Evolutionary conservation across 2,113 vertebrate species (phyloP).

Genomic region (Bagarius yarrelli): DNA sequence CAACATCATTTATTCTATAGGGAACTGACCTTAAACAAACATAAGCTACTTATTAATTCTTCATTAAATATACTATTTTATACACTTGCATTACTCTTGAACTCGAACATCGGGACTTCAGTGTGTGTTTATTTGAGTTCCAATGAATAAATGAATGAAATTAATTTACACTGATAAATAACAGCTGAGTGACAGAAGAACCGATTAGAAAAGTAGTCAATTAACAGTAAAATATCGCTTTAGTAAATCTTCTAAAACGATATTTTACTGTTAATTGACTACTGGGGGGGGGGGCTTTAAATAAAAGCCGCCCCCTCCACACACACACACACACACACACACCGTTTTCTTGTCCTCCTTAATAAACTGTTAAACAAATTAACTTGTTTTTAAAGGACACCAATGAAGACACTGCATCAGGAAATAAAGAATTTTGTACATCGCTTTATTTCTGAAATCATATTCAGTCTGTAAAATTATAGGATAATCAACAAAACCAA

Average conservation of each 20-base stretch:
- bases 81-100: background rate
- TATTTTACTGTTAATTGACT: no score
- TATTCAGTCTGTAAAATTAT: slow-evolving; percentile 41
- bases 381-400: no score
- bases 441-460: slow-evolving; percentile 55
- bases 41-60: background rate
- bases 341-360: background rate
- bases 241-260: no score
- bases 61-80: background rate
- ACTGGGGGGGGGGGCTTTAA: no score
- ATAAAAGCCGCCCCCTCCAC: no score
- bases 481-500: slow-evolving; percentile 44
- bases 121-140: background rate
- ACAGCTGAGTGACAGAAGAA: background rate
- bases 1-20: background rate
- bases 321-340: no score
- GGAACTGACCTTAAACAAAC: background rate
- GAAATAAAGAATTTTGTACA: slow-evolving; percentile 48
- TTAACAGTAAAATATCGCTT: background rate
- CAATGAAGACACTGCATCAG: background rate
- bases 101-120: background rate
- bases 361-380: background rate
- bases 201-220: background rate
- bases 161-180: background rate
- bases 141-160: background rate